Evolutionary conservation across 2,888 invertebrate genomes (phyloP).

Genomic region (Drosophila diplacantha): DNA sequence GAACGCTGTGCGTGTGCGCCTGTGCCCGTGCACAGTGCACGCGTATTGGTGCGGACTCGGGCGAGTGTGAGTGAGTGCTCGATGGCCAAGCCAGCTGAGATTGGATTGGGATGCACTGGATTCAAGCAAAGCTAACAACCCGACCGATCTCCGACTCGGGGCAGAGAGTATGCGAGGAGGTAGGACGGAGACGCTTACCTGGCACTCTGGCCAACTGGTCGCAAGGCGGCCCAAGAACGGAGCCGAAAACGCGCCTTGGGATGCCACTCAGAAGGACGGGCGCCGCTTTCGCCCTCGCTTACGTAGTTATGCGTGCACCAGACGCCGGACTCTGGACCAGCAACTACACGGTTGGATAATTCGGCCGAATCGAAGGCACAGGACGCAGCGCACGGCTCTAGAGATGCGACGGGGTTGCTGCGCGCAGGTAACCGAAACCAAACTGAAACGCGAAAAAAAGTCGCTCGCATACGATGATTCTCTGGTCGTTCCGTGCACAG

Average conservation of each 20-base stretch:
- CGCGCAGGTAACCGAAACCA: conserved; percentile 69
- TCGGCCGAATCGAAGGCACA: conserved; percentile 14
- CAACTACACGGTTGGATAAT: conserved; percentile 5
- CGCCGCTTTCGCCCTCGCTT: conserved; percentile 52
- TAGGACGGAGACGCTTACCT: conserved; percentile 12
- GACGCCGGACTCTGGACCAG: conserved; percentile 10
- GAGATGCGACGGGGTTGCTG: conserved; percentile 61
- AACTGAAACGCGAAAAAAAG: conserved; percentile 70
- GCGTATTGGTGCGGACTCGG: conserved; percentile 25
- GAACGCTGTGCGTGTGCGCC: conserved; percentile 27
- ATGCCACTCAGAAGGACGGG: conserved; percentile 36
- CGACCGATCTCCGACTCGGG: background rate
- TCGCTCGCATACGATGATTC: conserved; percentile 61
- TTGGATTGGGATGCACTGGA: conserved; percentile 20
- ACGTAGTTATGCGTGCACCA: conserved; percentile 30
- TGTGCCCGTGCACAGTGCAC: conserved; percentile 4
- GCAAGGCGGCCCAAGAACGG: conserved; percentile 9
- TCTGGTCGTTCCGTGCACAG: conserved; percentile 52
- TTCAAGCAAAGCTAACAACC: background rate
- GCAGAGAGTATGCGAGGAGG: background rate
- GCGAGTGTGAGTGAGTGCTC: conserved; percentile 1
- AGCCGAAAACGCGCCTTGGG: conserved; percentile 12
- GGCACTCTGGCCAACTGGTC: conserved; percentile 15
- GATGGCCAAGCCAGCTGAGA: conserved; percentile 66
- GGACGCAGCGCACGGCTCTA: conserved; percentile 15